Conservation (phyloP, 1,140 invertebrate species). For the Pseudomyrmex dendroicus region DNA sequence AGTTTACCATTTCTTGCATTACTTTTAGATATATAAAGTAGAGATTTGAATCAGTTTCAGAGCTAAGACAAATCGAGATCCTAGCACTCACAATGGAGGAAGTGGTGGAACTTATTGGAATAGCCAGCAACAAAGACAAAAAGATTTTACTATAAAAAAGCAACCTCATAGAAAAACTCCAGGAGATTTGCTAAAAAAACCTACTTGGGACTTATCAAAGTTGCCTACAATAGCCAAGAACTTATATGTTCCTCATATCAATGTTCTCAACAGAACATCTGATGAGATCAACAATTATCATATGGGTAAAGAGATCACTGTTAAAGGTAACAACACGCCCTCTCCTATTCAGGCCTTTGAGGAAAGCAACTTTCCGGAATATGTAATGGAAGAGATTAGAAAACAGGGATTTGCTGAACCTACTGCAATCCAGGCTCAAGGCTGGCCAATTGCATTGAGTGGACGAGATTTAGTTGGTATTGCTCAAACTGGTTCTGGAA, state of each 20-base stretch:
- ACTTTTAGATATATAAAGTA: too few species aligned
- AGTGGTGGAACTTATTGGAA: constrained; percentile 82
- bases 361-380: constrained; percentile 95
- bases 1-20: too few species aligned
- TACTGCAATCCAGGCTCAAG: constrained; percentile 94
- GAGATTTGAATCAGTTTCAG: too few species aligned
- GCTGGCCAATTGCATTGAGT: constrained; percentile 96
- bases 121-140: constrained; percentile 80
- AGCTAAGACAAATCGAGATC: constrained; percentile 80
- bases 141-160: constrained; percentile 79
- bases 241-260: constrained; percentile 94
- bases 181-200: constrained; percentile 92
- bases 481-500: constrained; percentile 97
- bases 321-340: constrained; percentile 93
- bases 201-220: constrained; percentile 92
- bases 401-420: constrained; percentile 94
- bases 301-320: constrained; percentile 92
- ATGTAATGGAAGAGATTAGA: constrained; percentile 91
- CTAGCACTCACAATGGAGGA: constrained; percentile 78
- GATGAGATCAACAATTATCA: constrained; percentile 92
- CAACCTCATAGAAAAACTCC: constrained; percentile 87
- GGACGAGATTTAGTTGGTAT: constrained; percentile 97
- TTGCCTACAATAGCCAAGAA: constrained; percentile 95
- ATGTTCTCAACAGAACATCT: constrained; percentile 89
- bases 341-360: constrained; percentile 95